Evolutionary conservation across 1,140 invertebrate genomes (phyloP).

Genomic region (Papilio dardanus): DNA sequence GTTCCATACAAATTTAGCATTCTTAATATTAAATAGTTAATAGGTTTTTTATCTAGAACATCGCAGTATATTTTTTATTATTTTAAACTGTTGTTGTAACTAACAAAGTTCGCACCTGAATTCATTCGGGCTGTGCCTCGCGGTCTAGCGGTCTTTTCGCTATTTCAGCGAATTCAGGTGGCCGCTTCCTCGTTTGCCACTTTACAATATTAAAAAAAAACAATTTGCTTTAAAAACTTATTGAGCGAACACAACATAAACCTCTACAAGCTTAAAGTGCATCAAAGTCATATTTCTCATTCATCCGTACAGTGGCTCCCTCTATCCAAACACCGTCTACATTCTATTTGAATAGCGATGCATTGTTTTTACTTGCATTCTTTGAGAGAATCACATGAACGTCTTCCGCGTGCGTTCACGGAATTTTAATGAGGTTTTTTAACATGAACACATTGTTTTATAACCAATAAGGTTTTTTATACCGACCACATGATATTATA

Average conservation of each 20-base stretch:
- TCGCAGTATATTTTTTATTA: no score
- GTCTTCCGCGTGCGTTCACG: slow-evolving; percentile 20
- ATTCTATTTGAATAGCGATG: slow-evolving; percentile 25
- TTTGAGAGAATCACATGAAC: neutral
- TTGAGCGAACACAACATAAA: neutral
- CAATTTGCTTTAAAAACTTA: neutral
- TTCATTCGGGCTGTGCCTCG: no score
- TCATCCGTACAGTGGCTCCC: neutral
- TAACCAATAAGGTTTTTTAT: slow-evolving; percentile 5
- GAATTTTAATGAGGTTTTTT: slow-evolving; percentile 31
- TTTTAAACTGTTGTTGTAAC: no score
- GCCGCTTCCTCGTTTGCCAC: no score
- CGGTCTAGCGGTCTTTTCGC: no score
- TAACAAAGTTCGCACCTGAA: no score
- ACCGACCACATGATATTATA: slow-evolving; percentile 3
- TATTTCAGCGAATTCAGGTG: no score
- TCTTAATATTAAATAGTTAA: no score
- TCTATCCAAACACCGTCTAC: neutral
- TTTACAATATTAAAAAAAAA: no score
- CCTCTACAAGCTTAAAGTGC: neutral
- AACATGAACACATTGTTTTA: slow-evolving; percentile 21
- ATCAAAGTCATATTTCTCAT: neutral
- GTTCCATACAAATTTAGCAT: no score
- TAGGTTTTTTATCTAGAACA: no score
- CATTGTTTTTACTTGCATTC: slow-evolving; percentile 35